Base-by-base conservation (phyloP, 2,888 invertebrate species). In the Nesidiocoris tenuis region DNA sequence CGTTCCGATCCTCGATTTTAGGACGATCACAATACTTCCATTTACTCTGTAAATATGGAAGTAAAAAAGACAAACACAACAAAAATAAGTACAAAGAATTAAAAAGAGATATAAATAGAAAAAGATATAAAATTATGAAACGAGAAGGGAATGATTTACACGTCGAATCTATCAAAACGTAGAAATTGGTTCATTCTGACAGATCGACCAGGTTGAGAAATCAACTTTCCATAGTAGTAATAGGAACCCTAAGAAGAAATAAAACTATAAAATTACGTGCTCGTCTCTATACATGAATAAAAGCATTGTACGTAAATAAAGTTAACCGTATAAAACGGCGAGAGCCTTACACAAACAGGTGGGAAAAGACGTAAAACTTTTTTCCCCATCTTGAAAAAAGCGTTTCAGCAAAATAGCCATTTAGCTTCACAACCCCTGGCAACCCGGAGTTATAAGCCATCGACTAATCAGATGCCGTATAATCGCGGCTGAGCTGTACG, bases 191-290 rank as follows among this genome's bases (percentile, higher is more conserved):
- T 39, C n/a, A n/a, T 39, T 39, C 39, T 12, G 39, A 39, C 39
- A 39, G 39, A 39, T 12, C 39, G 12, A 39, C 39, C 39, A 39
- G 12, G 12, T 39, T 39, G 12, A 12, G 39, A 39, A 39, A 39
- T 39, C 39, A 39, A 39, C 39, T 39, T 39, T 39, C 12, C 39
- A 39, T 39, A 39, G 39, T 39, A 39, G 39, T 25, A 23, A 22
- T 59, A 70, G 70, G 70, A 70, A 70, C 70, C 59, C 70, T 70
- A 70, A 18, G 70, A 70, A 24, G 59, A 70, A n/a, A 67, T n/a
- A n/a, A n/a, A n/a, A 39, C 39, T 12, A 3, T 39, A 39, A 39
- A 3, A 12, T 39, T 39, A 39, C 39, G 39, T 39, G 3, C 39
- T 7, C 39, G 39, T 7, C 12, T 39, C 12, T 39, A 39, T 39